phyloP scores from a whole-genome alignment of 2,888 invertebrate genomes.

The Liodrosophila aerea region DNA sequence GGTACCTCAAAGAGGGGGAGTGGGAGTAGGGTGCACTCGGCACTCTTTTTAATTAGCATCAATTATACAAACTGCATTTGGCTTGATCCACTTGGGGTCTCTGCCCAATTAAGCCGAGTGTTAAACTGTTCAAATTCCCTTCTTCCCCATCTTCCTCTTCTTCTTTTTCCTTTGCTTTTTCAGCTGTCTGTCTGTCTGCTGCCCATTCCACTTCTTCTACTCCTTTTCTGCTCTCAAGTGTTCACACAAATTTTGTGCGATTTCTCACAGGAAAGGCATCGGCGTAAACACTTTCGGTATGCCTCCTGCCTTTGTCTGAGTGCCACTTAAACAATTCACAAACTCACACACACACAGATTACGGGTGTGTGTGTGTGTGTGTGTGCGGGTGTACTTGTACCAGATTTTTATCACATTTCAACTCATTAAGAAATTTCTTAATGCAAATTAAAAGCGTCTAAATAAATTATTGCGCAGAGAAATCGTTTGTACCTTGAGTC shows the following conservation, averaged over 20 bases:
- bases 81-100: conserved; percentile 81
- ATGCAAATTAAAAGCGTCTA: conserved; percentile 73
- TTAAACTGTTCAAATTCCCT: conserved; percentile 35
- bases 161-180: conserved; percentile 5
- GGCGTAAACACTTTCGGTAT: conserved; percentile 81
- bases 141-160: no score
- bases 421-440: conserved; percentile 71
- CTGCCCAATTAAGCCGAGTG: conserved; percentile 62
- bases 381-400: no score
- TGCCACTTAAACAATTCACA: conserved; percentile 52
- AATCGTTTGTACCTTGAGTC: conserved; percentile 49
- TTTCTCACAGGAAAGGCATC: conserved; percentile 82
- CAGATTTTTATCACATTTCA: conserved; percentile 66
- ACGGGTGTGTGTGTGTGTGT: no score
- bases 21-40: conserved; percentile 5
- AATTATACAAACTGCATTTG: conserved; percentile 82
- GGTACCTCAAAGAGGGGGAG: neutral
- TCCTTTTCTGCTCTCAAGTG: conserved; percentile 50
- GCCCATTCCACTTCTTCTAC: conserved; percentile 7
- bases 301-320: conserved; percentile 36
- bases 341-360: conserved; percentile 27
- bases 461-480: conserved; percentile 64
- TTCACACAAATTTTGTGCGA: conserved; percentile 74
- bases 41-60: conserved; percentile 80
- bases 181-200: conserved; percentile 1